phyloP scores from a whole-genome alignment of 2,797 vertebrate species.

The Gorsachius magnificus region DNA sequence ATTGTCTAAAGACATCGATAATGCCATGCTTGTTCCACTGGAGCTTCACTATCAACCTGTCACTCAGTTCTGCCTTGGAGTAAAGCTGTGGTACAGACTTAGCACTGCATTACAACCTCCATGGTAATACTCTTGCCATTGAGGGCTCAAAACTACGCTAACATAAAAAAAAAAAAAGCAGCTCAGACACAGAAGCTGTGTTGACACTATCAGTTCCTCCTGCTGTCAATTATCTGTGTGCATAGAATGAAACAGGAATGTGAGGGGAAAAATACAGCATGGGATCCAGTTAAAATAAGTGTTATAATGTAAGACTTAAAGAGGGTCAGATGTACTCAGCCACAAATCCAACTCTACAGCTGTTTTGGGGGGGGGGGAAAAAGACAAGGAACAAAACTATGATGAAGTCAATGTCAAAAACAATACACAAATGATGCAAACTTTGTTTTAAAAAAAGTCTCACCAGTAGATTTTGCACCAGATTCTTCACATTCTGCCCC shows the following conservation, averaged over 20 bases:
- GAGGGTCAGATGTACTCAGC: neutral
- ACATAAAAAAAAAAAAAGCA: neutral
- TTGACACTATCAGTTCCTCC: neutral
- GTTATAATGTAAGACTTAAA: neutral
- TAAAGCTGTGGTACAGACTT: neutral
- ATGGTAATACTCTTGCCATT: neutral
- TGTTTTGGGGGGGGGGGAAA: neutral
- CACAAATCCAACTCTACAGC: neutral
- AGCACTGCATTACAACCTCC: neutral
- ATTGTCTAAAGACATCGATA: neutral
- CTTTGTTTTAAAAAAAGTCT: neutral
- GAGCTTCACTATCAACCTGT: neutral
- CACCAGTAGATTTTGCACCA: constrained; percentile 90
- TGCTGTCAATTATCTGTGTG: neutral
- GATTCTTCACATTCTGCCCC: constrained; percentile 88
- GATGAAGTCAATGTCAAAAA: neutral
- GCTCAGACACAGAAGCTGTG: neutral
- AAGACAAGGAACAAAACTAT: neutral
- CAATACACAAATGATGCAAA: accelerated
- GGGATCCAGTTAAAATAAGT: neutral
- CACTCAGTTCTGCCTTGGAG: neutral
- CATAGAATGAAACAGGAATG: neutral
- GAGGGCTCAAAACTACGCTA: neutral
- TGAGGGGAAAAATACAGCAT: neutral
- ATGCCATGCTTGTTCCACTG: neutral